These are phyloP conservation scores for Pocillopora verrucosa DNA, from an alignment of 64 coral and sea anemone species.

Conservation along the genomic window DNA sequence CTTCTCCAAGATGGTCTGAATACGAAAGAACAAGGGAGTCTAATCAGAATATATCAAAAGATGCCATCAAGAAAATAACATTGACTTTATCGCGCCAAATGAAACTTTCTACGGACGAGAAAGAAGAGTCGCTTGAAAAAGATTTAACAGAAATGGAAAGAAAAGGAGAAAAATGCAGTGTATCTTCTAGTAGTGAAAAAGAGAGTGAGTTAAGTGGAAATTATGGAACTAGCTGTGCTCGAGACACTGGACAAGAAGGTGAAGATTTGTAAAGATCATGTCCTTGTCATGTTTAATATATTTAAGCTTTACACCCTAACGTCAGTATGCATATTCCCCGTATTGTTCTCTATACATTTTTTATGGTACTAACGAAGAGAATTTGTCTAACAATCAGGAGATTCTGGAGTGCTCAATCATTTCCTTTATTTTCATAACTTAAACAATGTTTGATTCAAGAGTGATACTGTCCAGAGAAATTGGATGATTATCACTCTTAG, in stretches of 20 bases:
- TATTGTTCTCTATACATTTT: too few relatives aligned
- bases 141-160: neutral
- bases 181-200: neutral
- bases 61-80: constrained; percentile 60
- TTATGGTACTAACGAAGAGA: too few relatives aligned
- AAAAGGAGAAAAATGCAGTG: neutral
- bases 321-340: too few relatives aligned
- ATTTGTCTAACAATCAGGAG: too few relatives aligned
- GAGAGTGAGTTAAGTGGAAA: neutral
- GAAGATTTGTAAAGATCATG: neutral
- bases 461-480: too few relatives aligned
- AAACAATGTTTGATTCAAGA: too few relatives aligned
- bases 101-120: constrained; percentile 68
- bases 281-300: neutral
- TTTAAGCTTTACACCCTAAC: too few relatives aligned
- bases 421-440: too few relatives aligned
- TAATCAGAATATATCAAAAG: constrained; percentile 51
- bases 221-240: neutral
- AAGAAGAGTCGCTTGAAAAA: constrained; percentile 48
- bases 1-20: constrained; percentile 77
- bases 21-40: constrained; percentile 66
- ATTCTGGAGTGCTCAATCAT: too few relatives aligned
- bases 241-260: constrained; percentile 24
- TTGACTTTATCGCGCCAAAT: constrained; percentile 71
- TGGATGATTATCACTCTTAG: too few relatives aligned